Conservation (phyloP, 2,113 vertebrate genomes). For the Chrysochloris asiatica region DNA sequence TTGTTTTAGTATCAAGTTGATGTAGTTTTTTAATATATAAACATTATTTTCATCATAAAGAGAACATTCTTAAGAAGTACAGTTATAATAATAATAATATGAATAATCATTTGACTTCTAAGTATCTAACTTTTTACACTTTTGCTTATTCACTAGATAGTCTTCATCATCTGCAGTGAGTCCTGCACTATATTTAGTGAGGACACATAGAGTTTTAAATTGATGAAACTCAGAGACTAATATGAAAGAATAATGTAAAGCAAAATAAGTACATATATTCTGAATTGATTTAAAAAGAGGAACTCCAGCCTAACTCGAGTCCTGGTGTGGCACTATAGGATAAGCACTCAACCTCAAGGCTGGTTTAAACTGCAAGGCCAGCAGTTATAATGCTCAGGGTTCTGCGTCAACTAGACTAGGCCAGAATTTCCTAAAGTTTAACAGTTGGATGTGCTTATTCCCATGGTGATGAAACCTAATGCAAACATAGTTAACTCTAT, state of each 20-base stretch:
- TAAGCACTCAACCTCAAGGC: too few relatives aligned
- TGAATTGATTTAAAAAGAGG: background rate
- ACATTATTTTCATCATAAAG: background rate
- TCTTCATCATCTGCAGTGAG: background rate
- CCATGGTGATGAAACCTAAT: too few relatives aligned
- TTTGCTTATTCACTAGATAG: background rate
- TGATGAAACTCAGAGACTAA: background rate
- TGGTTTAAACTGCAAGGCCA: too few relatives aligned
- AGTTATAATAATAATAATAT: background rate
- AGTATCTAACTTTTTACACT: constrained; percentile 4
- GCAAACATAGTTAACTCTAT: too few relatives aligned
- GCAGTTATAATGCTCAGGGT: too few relatives aligned
- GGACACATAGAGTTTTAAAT: background rate
- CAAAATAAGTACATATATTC: background rate
- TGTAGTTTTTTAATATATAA: background rate
- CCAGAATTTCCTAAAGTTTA: too few relatives aligned
- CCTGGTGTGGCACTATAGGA: too few relatives aligned
- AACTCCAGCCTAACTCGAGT: background rate
- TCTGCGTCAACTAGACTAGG: too few relatives aligned
- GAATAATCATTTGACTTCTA: background rate
- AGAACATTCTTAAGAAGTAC: background rate
- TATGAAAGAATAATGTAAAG: background rate
- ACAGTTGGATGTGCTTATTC: too few relatives aligned
- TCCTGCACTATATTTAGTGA: background rate
- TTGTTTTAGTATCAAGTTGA: background rate